Conservation (phyloP, 2,113 vertebrate genomes). For the Dicaeum eximium region DNA sequence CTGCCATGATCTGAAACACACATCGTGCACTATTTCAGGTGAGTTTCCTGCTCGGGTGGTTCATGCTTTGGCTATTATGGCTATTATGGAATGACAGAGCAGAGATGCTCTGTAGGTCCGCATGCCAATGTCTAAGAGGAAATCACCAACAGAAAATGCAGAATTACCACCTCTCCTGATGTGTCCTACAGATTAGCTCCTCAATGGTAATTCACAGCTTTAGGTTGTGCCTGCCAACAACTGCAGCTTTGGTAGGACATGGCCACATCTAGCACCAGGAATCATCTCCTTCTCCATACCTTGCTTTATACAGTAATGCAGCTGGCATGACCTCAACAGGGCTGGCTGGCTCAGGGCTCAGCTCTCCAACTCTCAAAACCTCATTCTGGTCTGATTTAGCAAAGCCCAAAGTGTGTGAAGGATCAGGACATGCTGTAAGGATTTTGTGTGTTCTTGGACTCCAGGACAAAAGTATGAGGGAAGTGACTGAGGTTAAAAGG, state of each 20-base stretch:
- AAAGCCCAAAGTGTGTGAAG: neutral
- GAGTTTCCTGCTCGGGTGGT: neutral
- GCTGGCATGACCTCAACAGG: neutral
- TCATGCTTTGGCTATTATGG: neutral
- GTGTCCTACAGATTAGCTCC: neutral
- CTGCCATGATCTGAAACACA: neutral
- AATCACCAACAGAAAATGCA: neutral
- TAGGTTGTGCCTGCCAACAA: neutral
- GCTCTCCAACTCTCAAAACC: neutral
- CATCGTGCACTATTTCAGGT: neutral
- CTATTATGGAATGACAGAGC: neutral
- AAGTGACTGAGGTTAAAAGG: neutral
- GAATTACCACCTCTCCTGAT: neutral
- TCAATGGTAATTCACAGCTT: neutral
- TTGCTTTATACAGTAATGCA: neutral
- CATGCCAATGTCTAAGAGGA: neutral
- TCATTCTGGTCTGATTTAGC: neutral
- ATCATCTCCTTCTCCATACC: neutral
- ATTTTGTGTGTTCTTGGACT: neutral
- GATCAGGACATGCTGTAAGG: neutral
- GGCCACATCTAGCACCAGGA: neutral
- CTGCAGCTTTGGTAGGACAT: neutral
- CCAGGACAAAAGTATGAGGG: neutral
- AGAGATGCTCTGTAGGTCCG: neutral
- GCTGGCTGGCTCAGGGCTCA: neutral